Percentiles rank a stretch among this genome's conserved stretches.
These are phyloP conservation scores for Mola mola DNA, from an alignment of 2,113 vertebrate species.

Conservation along the genomic window DNA sequence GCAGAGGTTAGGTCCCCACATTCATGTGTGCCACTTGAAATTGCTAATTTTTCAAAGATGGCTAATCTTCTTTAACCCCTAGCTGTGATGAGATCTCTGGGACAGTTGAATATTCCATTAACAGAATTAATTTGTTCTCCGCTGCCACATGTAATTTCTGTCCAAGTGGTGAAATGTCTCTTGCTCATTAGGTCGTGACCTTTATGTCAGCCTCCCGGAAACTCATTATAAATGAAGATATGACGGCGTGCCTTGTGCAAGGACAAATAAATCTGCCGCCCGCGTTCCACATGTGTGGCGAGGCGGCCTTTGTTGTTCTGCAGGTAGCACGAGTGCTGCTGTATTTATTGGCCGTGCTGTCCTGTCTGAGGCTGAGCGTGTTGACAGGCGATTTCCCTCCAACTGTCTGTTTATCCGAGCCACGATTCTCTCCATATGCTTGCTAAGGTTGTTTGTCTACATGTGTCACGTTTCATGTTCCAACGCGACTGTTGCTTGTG, in stretches of 20 bases:
- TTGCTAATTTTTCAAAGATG: slow-evolving; percentile 74
- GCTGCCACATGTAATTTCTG: slow-evolving; percentile 74
- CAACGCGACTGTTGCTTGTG: slow-evolving; percentile 49
- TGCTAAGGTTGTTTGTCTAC: slow-evolving; percentile 55
- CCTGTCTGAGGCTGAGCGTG: slow-evolving; percentile 18
- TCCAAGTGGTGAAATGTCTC: slow-evolving; percentile 62
- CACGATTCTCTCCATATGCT: slow-evolving; percentile 44
- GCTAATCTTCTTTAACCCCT: slow-evolving; percentile 71
- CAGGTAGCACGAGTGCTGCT: slow-evolving; percentile 17
- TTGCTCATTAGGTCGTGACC: slow-evolving; percentile 51
- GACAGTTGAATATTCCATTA: slow-evolving; percentile 77
- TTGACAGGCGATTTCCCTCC: slow-evolving; percentile 29
- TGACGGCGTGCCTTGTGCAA: slow-evolving; percentile 52
- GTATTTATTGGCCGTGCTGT: slow-evolving; percentile 24
- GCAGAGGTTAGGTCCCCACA: slow-evolving; percentile 63
- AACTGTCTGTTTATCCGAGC: slow-evolving; percentile 40
- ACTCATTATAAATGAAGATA: slow-evolving; percentile 66
- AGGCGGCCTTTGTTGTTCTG: slow-evolving; percentile 25
- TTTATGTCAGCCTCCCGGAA: slow-evolving; percentile 62
- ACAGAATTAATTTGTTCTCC: slow-evolving; percentile 72
- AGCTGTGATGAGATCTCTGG: slow-evolving; percentile 69
- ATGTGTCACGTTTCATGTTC: slow-evolving; percentile 45
- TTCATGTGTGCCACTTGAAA: slow-evolving; percentile 77
- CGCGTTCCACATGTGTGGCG: slow-evolving; percentile 30
- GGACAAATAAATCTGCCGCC: slow-evolving; percentile 2